phyloP scores from a whole-genome alignment of 2,113 vertebrate genomes.

The Pogona vitticeps region DNA sequence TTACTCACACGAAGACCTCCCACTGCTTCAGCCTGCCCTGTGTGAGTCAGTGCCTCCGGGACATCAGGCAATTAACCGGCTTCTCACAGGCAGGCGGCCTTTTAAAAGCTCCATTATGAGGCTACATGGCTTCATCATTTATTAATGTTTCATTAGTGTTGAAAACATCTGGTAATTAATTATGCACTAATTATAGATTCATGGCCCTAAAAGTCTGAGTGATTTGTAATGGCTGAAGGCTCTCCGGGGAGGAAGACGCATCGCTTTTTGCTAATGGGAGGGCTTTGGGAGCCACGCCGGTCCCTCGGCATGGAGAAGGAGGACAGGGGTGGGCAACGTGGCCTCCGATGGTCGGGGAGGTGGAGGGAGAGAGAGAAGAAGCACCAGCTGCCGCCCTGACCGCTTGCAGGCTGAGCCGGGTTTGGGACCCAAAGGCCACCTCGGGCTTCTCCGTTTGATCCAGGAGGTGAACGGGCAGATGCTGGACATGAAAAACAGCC shows the following conservation, averaged over 20 bases:
- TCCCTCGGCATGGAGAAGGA: too few relatives aligned
- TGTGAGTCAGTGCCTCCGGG: background rate
- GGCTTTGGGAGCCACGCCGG: slow-evolving; percentile 28
- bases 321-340: too few relatives aligned
- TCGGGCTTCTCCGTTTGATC: too few relatives aligned
- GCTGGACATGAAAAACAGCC: too few relatives aligned
- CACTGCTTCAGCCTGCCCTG: rapidly evolving
- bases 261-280: background rate
- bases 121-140: slow-evolving; percentile 64
- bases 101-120: slow-evolving; percentile 67
- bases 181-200: slow-evolving; percentile 74
- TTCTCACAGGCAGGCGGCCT: background rate
- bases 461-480: too few relatives aligned
- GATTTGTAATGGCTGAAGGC: slow-evolving; percentile 67
- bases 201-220: slow-evolving; percentile 57
- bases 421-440: too few relatives aligned
- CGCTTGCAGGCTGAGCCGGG: too few relatives aligned
- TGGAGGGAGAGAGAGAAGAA: background rate
- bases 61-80: background rate
- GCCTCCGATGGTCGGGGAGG: too few relatives aligned
- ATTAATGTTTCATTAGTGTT: slow-evolving; percentile 75
- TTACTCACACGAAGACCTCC: background rate
- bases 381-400: too few relatives aligned
- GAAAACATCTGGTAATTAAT: slow-evolving; percentile 77
- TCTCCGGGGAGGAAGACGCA: slow-evolving; percentile 27